Evolutionary conservation across 2,113 vertebrate species (phyloP).

Genomic region (Macquaria australasica): DNA sequence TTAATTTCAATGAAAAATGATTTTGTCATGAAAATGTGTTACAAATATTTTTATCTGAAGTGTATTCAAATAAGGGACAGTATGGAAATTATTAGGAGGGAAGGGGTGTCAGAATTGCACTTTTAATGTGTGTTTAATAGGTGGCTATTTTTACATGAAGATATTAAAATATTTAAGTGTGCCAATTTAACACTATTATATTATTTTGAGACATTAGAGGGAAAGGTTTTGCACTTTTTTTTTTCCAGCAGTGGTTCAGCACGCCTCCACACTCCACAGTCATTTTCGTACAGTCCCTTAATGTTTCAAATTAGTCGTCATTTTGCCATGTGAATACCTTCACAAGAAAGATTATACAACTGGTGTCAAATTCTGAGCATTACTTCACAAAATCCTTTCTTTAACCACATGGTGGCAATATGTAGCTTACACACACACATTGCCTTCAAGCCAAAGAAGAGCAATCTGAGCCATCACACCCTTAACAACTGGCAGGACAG

Average conservation of each 20-base stretch:
- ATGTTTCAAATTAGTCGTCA: not conserved
- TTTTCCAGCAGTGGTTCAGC: not conserved
- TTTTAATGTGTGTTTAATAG: no score
- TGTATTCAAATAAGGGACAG: not conserved
- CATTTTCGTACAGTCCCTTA: not conserved
- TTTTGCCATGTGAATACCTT: not conserved
- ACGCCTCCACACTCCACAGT: not conserved
- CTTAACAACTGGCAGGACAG: constrained; percentile 34
- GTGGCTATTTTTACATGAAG: not conserved
- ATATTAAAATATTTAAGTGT: not conserved
- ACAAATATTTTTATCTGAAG: not conserved
- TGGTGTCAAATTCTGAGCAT: not conserved
- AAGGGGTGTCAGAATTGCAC: not conserved
- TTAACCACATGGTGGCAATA: constrained; percentile 62
- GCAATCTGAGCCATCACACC: constrained; percentile 18
- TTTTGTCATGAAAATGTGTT: not conserved
- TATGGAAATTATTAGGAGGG: not conserved
- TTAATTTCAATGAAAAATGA: not conserved
- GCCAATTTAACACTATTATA: not conserved
- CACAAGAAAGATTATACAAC: not conserved
- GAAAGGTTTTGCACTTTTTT: not conserved
- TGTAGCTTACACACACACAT: constrained; percentile 9
- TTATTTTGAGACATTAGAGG: not conserved
- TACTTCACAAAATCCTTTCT: not conserved
- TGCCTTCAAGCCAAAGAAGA: not conserved